phyloP scores from a whole-genome alignment of 2,797 vertebrate species.

The Cynopterus sphinx region DNA sequence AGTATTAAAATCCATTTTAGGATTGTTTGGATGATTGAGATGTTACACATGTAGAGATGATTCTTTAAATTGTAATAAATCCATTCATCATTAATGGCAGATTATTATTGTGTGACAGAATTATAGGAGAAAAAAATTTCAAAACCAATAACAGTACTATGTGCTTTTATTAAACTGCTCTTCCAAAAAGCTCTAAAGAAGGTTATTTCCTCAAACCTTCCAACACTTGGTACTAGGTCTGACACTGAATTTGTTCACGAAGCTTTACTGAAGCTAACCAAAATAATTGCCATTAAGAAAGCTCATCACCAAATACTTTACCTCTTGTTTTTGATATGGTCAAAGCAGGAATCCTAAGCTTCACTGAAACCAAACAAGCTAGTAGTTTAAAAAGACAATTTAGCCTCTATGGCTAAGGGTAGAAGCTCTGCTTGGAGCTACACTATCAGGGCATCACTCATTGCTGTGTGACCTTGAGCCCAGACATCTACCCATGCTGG shows the following conservation, averaged over 20 bases:
- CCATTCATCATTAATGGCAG: neutral
- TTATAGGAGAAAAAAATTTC: neutral
- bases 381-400: neutral
- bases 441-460: neutral
- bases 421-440: neutral
- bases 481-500: neutral
- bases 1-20: neutral
- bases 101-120: neutral
- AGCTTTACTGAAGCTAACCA: neutral
- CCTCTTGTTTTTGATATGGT: neutral
- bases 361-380: neutral
- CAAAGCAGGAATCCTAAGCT: neutral
- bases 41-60: neutral
- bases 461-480: neutral
- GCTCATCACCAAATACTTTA: neutral
- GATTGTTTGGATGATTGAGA: neutral
- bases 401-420: neutral
- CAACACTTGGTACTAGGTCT: neutral
- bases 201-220: neutral
- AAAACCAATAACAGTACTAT: neutral
- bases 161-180: neutral
- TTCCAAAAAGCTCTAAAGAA: neutral
- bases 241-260: neutral
- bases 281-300: neutral
- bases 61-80: neutral